Percentiles rank a stretch among this genome's conserved stretches.
These are phyloP conservation scores for Archilochus colubris DNA, from an alignment of 2,113 vertebrate species.

Conservation along the genomic window DNA sequence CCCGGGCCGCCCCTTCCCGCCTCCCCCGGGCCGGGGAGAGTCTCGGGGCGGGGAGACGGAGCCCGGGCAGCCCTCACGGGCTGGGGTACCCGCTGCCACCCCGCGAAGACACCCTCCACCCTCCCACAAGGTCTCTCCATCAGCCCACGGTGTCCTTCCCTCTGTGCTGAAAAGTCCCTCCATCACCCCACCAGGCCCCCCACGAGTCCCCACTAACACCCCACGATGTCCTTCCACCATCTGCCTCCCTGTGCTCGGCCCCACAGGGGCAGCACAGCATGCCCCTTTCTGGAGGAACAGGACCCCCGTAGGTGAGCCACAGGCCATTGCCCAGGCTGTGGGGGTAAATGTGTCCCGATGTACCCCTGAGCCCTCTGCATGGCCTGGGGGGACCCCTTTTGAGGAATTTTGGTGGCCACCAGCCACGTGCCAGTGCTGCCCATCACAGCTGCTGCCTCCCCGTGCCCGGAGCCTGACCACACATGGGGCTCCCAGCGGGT, in stretches of 20 bases:
- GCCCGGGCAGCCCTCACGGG: not conserved
- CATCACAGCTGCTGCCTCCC: not conserved
- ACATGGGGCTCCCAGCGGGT: not conserved
- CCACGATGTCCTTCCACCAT: too few species aligned
- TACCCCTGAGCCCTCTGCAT: not conserved
- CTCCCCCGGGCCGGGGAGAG: not conserved
- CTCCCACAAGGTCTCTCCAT: too few species aligned
- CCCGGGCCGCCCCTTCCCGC: slow-evolving; percentile 12
- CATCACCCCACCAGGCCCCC: not conserved
- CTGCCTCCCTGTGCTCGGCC: too few species aligned
- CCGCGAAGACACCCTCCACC: not conserved
- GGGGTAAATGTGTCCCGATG: not conserved
- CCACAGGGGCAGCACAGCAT: fast-evolving
- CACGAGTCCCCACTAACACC: too few species aligned
- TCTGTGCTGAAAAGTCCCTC: too few species aligned
- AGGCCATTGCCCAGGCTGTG: not conserved
- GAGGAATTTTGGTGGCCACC: not conserved
- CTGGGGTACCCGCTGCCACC: not conserved
- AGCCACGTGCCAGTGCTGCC: not conserved
- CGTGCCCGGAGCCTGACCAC: fast-evolving
- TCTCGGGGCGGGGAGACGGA: not conserved
- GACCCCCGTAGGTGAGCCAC: not conserved
- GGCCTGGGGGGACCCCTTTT: not conserved
- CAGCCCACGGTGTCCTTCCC: too few species aligned
- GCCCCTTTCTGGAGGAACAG: fast-evolving